Base-by-base conservation (phyloP, 64 coral and sea anemone species). In the Actinia tenebrosa region DNA sequence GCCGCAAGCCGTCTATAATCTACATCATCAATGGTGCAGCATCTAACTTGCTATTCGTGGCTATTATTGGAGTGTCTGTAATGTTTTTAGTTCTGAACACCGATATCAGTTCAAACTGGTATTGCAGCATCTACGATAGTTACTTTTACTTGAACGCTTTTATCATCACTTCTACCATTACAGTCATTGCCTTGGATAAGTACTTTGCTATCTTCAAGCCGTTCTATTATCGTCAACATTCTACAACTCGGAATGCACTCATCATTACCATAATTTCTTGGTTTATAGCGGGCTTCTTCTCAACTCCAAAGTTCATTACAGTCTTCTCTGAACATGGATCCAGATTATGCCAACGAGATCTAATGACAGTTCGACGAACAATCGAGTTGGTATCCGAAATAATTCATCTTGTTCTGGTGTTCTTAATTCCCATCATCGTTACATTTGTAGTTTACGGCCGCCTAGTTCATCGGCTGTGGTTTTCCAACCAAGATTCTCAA, bases 191-290 rank as follows among this genome's bases (percentile, higher is more conserved):
- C 1, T 18, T 85, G 83, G 83, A 85, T 16, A 85, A 85, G 25
- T 85, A 85, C 37, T 85, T 25, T 61, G 83, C 83, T 19, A 60
- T 85, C 16, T 27, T 85, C 17, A 85, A 64, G 23, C 83, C 83
- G 16, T 85, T 85, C 26, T 85, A 11, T 17, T 85, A 61, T 15
- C 44, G 83, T 0, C 83, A 64, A 14, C 30, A 64, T 11, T 53
- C 26, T 15, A 61, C 53, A 26, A 59, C 19, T 10, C 50, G 30
- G 27, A 59, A 42, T 4, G 30, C 83, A 9, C 56, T 8, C 2
- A 15, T 37, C 53, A 19, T 64, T 8, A 43, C 46, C 83, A 44
- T 42, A 23, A 19, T 62, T 6, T 61, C 53, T 9, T 85, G 83
- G 83, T 9, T 61, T 11, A 10, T 85, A 17, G 50, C 54, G 3